Evolutionary conservation across 2,113 vertebrate species (phyloP), one percentile per base, ranked within the genome.

Genomic region (Bubalus kerabau): DNA sequence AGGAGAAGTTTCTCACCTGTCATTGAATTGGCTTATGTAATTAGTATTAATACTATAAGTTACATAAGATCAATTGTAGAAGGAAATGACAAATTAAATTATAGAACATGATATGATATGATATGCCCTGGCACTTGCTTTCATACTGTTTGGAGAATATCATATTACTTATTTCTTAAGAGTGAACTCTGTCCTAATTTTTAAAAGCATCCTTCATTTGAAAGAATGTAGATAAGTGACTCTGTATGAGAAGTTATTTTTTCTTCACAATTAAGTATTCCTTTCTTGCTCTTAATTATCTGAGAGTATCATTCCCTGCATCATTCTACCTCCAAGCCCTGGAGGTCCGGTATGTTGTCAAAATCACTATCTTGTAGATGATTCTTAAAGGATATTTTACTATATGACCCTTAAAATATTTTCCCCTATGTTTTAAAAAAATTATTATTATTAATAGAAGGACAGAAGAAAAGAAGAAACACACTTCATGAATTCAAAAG

Each of bases 401-500:
- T 82, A 88, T 87, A 19, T 62, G 15, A 94, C 8, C 30, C 56
- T 92, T 94, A 87, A 92, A 48, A 82, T 8, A 19, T 2, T 67
- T 60, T 87, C 56, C 64, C 36, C 40, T 7, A 40, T 32, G 2
- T 85, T 57, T 5, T 48, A 14, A 80, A 80, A 17, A 87, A 87
- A 21, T 71, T 97, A 90, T 97, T 96, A 52, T 1, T 0, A 3
- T 95, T 97, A 91, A 95, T 98, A 99, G 99, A 99, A 95, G 98
- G 99, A 86, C 99, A 99, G 97, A 98, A 97, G 92, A 99, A 98
- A 98, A 99, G 97, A 98, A 99, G 99, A 98, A 99, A 99, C 98
- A 98, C 99, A 28, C 99, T 99, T 92, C 99, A 99, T 93, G 99
- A 99, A 98, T 99, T 99, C 98, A 99, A 99, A 99, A 99, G 99